These are phyloP conservation scores for Brachypterus glaber DNA, from an alignment of 2,888 invertebrate genomes.

Conservation along the genomic window DNA sequence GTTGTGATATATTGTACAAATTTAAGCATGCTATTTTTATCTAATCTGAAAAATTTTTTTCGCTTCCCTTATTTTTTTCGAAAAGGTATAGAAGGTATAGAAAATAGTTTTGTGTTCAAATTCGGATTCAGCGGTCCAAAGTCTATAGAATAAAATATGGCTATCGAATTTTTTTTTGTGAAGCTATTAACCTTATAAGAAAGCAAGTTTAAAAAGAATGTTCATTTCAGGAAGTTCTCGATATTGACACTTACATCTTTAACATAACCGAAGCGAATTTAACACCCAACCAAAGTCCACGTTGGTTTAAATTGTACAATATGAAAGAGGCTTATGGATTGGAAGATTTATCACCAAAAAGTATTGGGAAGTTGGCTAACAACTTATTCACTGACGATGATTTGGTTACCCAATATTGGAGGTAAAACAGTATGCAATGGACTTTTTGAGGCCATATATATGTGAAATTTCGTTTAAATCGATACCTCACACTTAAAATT, in stretches of 20 bases:
- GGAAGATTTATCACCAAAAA: conserved; percentile 50
- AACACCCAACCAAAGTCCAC: conserved; percentile 47
- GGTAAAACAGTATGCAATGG: conserved; percentile 34
- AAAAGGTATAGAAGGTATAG: too few species aligned
- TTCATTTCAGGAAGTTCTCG: conserved; percentile 49
- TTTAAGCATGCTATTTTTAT: conserved; percentile 4
- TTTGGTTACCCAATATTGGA: conserved; percentile 39
- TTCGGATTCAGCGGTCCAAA: too few species aligned
- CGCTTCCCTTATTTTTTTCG: too few species aligned
- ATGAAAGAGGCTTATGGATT: conserved; percentile 58
- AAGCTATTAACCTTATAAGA: neutral
- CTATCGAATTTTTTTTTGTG: too few species aligned
- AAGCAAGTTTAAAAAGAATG: neutral
- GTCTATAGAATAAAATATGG: too few species aligned
- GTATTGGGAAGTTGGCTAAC: conserved; percentile 52
- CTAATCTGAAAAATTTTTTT: too few species aligned
- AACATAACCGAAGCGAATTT: conserved; percentile 65
- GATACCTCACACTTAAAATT: too few species aligned
- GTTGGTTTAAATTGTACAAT: conserved; percentile 69
- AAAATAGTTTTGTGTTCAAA: too few species aligned
- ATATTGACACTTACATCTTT: conserved; percentile 62
- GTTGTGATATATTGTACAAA: neutral
- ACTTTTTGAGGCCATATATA: too few species aligned
- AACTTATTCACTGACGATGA: conserved; percentile 47
- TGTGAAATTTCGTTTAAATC: too few species aligned